Base-by-base conservation (phyloP, 1,140 invertebrate species). In the Drosophila nigrodunni region DNA sequence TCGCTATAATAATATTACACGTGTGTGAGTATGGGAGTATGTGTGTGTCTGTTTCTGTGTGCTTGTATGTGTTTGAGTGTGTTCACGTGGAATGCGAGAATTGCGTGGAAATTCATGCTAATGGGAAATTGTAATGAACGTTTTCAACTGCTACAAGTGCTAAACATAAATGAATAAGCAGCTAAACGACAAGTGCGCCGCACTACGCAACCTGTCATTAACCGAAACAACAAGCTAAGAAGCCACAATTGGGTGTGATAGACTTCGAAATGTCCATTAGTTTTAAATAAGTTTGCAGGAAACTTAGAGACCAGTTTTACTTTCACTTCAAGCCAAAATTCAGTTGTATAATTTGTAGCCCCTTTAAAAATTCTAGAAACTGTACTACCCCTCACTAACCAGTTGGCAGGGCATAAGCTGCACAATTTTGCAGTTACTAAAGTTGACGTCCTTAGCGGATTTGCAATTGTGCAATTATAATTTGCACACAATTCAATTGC, bases 111-210 rank as follows among this genome's bases (percentile, higher is more conserved):
- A 83, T 80, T 66, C 70, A 78, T 85, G 77, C 85, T 83, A 89
- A 88, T 89, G 64, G 70, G 57, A 70, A 89, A 88, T 80, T 80
- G 57, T 88, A 88, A 88, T 78, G 85, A 83, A 78, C 77, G 68
- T 80, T 83, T 82, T 80, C 80, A 88, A 67, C 58, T 78, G 69
- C 52, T 66, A 83, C 71, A 69, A 83, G 70, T 77, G 74, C 74
- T 61, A 46, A 47, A 77, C 82, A 79, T 80, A 87, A 74, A 74
- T 68, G 71, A 60, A 74, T 71, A 72, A 66, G 57, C 66, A 62
- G 66, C 72, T 54, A 73, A 71, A 58, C 68, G 74, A 76, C 44
- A 54, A 76, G 60, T 43, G 46, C 37, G 60, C 61, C 43, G 74
- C 54, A 77, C 52, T 72, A 54, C 21, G 47, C 37, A 61, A 55